These are phyloP conservation scores for Diabrotica virgifera DNA, from an alignment of 1,140 invertebrate species.

Conservation along the genomic window DNA sequence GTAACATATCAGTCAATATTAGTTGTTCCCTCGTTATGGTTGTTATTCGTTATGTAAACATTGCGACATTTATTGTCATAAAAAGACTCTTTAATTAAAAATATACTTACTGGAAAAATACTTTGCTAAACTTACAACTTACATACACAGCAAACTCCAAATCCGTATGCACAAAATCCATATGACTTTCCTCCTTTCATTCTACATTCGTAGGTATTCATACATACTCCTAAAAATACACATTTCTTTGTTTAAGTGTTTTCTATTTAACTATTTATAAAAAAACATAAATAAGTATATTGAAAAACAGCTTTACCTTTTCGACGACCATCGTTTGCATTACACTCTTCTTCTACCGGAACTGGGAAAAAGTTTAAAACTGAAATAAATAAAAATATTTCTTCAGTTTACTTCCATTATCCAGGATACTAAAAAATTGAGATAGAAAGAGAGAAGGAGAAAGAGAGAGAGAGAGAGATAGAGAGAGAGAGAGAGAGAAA, in stretches of 20 bases:
- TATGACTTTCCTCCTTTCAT: constrained; percentile 69
- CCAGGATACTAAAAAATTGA: background rate
- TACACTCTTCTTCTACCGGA: constrained; percentile 73
- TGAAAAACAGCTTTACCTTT: constrained; percentile 42
- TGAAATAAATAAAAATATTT: constrained; percentile 45
- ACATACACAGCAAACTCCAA: constrained; percentile 88
- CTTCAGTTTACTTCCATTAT: background rate
- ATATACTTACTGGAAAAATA: no score
- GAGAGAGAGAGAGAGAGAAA: no score
- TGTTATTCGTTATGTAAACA: no score
- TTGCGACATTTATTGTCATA: no score
- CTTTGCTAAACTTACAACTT: constrained; percentile 50
- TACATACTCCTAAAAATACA: constrained; percentile 65
- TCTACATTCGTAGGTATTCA: constrained; percentile 81
- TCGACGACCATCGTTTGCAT: constrained; percentile 65
- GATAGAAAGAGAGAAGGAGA: no score
- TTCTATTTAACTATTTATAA: background rate
- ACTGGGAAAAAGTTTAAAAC: constrained; percentile 77
- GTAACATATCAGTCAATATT: no score
- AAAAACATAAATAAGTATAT: background rate
- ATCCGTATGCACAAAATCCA: constrained; percentile 77
- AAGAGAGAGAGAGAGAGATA: no score
- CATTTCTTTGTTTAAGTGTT: background rate
- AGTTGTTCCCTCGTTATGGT: no score
- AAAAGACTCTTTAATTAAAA: no score